Base-by-base conservation (phyloP, 2,888 invertebrate genomes). In the Unio delphinus region DNA sequence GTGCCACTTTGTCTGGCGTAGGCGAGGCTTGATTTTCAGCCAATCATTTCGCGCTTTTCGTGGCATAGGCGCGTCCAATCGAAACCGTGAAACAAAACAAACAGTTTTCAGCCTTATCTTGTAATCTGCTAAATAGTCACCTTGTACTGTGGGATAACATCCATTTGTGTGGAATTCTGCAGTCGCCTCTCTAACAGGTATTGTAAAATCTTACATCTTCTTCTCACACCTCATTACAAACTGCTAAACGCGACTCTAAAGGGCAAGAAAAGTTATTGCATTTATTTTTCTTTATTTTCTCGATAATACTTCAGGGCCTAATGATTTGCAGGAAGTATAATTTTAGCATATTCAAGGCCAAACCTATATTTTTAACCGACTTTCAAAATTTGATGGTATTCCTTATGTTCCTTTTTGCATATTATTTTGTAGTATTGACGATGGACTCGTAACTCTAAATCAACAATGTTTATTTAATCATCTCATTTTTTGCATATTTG, bases 181-280 rank as follows among this genome's bases (percentile, higher is more conserved):
- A 69, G 75, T 68, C 67, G 64, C 75, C 61, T 70, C 70, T 74
- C 69, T 72, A 77, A 73, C 67, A 75, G 77, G 77, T 77, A 77
- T 73, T 77, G 74, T 75, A 73, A 77, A 77, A 71, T 73, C 71
- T 72, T 73, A 67, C 77, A 73, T 75, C 72, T 75, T 65, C 57
- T 74, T 74, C 71, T 69, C 58, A 61, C 64, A 64, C 69, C 54
- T 66, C 60, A 56, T 56, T 56, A 55, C 57, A 64, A 64, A 64
- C 56, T 64, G 64, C n/a, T 30, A 56, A 55, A 34, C n/a, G 4
- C 8, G 18, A 64, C 30, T 45, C 55, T 1, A 56, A 56, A 28
- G 28, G 30, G 56, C 56, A 30, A 26, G 26, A 45, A 11, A 34
- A 45, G 8, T 15, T 45, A 45, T 45, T 11, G 15, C 45, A 45